A percentile compares a stretch with the other conserved stretches of the same genome.
These are phyloP conservation scores for Lates japonicus DNA, from an alignment of 2,797 vertebrate genomes.

Conservation along the genomic window DNA sequence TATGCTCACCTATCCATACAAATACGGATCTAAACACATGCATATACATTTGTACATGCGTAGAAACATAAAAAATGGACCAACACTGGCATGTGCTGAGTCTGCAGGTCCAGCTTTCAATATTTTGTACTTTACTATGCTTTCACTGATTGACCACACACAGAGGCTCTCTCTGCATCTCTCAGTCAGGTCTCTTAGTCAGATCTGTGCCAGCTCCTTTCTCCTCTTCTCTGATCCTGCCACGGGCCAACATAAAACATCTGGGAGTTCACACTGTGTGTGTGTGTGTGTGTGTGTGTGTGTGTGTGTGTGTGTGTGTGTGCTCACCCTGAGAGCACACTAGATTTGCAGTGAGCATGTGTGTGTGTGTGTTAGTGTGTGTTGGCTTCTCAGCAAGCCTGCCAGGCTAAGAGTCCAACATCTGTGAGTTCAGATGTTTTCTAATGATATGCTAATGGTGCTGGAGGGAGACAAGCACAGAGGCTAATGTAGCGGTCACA, in stretches of 20 bases:
- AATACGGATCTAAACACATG: slow-evolving; percentile 17
- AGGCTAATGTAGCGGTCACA: slow-evolving; percentile 79
- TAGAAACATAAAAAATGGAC: neutral
- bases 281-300: slow-evolving; percentile 10
- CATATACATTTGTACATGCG: neutral
- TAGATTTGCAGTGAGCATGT: slow-evolving; percentile 44
- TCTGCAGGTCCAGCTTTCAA: slow-evolving; percentile 9
- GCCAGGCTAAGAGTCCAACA: slow-evolving; percentile 82
- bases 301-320: slow-evolving; percentile 20
- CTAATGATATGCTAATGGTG: slow-evolving; percentile 85
- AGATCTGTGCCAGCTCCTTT: slow-evolving; percentile 63
- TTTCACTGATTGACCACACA: slow-evolving; percentile 45
- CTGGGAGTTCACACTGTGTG: slow-evolving; percentile 72
- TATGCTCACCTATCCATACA: neutral
- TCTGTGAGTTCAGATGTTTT: slow-evolving; percentile 87
- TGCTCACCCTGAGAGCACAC: slow-evolving; percentile 42
- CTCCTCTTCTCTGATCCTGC: slow-evolving; percentile 67
- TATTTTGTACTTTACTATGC: slow-evolving; percentile 4
- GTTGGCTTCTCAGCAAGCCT: slow-evolving; percentile 73
- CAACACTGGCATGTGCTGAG: slow-evolving; percentile 1
- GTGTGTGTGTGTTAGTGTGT: slow-evolving; percentile 51
- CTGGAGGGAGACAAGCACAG: slow-evolving; percentile 77
- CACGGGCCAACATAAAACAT: slow-evolving; percentile 77
- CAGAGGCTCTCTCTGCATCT: slow-evolving; percentile 21
- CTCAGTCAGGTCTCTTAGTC: slow-evolving; percentile 42